These are phyloP conservation scores for Andrena bucephala DNA, from an alignment of 2,888 invertebrate genomes.

Conservation along the genomic window DNA sequence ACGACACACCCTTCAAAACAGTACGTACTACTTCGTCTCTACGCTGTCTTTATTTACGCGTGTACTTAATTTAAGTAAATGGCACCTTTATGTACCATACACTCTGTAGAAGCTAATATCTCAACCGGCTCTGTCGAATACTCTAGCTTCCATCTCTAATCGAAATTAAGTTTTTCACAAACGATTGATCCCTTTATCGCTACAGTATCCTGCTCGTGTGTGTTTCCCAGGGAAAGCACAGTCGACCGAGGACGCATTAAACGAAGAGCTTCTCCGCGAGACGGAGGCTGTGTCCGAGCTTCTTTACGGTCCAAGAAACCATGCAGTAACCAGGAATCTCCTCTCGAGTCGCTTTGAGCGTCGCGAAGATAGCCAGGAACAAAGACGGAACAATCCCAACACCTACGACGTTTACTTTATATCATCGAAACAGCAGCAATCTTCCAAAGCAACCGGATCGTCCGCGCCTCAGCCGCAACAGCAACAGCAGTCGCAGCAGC, in stretches of 20 bases:
- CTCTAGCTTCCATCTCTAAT: too few relatives aligned
- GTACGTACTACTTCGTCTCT: slow-evolving; percentile 72
- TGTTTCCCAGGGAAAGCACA: slow-evolving; percentile 80
- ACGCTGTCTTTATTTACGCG: neutral
- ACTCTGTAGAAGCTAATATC: too few relatives aligned
- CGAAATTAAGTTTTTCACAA: neutral
- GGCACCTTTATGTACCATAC: neutral
- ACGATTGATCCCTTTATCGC: neutral
- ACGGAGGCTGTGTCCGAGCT: slow-evolving; percentile 87
- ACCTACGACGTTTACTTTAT: slow-evolving; percentile 81
- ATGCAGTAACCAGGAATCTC: slow-evolving; percentile 86
- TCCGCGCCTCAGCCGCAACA: slow-evolving; percentile 77
- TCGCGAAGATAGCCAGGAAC: slow-evolving; percentile 76
- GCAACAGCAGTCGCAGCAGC: slow-evolving; percentile 79
- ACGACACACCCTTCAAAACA: slow-evolving; percentile 78
- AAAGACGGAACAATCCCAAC: slow-evolving; percentile 67
- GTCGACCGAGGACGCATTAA: slow-evolving; percentile 82
- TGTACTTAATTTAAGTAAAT: neutral
- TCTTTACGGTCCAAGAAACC: slow-evolving; percentile 86
- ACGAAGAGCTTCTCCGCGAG: slow-evolving; percentile 86
- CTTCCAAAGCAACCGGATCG: slow-evolving; percentile 63
- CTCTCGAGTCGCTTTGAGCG: slow-evolving; percentile 84
- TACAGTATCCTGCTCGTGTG: neutral
- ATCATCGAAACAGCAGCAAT: slow-evolving; percentile 78
- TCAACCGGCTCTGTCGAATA: too few relatives aligned